These are phyloP conservation scores for Calliscelio sp. DNA, from an alignment of 2,888 invertebrate genomes.

Conservation along the genomic window DNA sequence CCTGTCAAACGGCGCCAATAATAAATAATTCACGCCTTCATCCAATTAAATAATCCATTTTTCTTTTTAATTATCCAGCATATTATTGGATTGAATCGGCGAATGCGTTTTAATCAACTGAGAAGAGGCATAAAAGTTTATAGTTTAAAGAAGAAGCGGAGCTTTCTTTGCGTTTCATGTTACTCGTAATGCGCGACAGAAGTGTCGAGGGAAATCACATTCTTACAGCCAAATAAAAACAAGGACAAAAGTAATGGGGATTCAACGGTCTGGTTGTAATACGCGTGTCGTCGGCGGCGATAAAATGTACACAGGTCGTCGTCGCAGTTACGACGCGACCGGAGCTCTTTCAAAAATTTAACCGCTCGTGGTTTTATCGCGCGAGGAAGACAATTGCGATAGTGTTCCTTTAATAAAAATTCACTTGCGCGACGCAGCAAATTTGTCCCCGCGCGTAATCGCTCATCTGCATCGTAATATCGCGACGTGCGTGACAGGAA, in stretches of 20 bases:
- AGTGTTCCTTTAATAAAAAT: constrained; percentile 42
- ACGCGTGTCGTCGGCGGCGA: constrained; percentile 54
- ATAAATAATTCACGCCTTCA: constrained; percentile 31
- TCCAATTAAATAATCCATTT: too few relatives aligned
- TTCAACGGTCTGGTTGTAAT: constrained; percentile 65
- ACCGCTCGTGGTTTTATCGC: constrained; percentile 57
- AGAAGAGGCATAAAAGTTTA: constrained; percentile 48
- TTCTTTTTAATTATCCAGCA: constrained; percentile 14
- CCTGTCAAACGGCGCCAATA: constrained; percentile 6
- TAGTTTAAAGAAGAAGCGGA: constrained; percentile 22
- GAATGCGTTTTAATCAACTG: constrained; percentile 56
- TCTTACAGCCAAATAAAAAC: constrained; percentile 70
- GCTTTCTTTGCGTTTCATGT: constrained; percentile 54
- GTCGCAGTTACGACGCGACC: constrained; percentile 52
- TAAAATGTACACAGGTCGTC: constrained; percentile 65
- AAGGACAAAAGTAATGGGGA: constrained; percentile 63
- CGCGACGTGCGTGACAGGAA: constrained; percentile 59
- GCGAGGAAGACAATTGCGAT: constrained; percentile 50
- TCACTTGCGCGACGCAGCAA: constrained; percentile 20
- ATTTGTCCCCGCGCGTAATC: constrained; percentile 54
- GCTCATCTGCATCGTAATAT: constrained; percentile 56
- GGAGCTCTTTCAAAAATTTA: constrained; percentile 56
- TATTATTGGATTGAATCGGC: constrained; percentile 13
- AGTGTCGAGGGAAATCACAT: constrained; percentile 69
- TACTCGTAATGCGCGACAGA: constrained; percentile 62